Evolutionary conservation across 2,113 vertebrate genomes (phyloP), one percentile per base, ranked within the genome.

Genomic region (Pterocles gutturalis): DNA sequence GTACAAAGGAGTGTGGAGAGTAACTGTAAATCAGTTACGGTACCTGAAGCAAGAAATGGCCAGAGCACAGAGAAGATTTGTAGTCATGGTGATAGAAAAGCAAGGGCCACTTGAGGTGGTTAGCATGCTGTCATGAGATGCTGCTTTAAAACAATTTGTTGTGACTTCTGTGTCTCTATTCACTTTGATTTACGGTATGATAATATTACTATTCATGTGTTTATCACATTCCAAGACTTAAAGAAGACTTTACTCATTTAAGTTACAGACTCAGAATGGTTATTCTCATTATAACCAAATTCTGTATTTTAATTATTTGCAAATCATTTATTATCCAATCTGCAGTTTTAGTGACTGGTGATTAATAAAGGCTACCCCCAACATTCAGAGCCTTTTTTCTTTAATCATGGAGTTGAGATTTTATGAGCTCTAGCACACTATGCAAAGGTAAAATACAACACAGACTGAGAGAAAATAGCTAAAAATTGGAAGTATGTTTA

Each of bases 391-490:
- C 43, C 76, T 79, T 49, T 87, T 80, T 54, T n/a, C 48, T 83
- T 72, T 57, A 66, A 73, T 73, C 62, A 54, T 6, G 24, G 48
- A 88, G 64, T 54, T 72, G 69, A 49, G 82, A 77, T 77, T 83
- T 90, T 62, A 75, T 51, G 33, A 66, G 29, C 38, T 54, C 48
- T 85, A 89, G 57, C 77, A 75, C 79, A 83, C 45, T 25, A 58
- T 38, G 73, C 45, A 65, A 93, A 87, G 17, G 22, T 87, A 89
- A 86, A 31, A 14, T 28, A 60, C 26, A 83, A 46, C 53, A 95
- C 41, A 83, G 60, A 65, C 55, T 66, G 70, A 87, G 90, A 78
- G 65, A 65, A 94, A 87, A 95, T 19, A 87, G 53, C 75, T 96
- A 69, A 95, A 93, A 88, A 58, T 41, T 82, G 79, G 69, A 86